Conservation (phyloP, 2,113 vertebrate species). For the Myotis davidii region DNA sequence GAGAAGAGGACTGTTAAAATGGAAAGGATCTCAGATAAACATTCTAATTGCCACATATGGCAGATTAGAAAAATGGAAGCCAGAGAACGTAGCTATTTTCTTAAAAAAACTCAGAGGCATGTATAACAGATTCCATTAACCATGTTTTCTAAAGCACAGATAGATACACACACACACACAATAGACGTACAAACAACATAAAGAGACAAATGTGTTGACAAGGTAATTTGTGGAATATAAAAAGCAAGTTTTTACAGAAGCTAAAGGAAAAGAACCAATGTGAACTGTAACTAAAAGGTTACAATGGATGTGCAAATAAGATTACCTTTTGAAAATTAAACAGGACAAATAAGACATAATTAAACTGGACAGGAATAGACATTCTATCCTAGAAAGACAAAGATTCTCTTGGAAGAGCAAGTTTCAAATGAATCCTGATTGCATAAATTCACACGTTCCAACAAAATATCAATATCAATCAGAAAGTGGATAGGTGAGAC, state of each 20-base stretch:
- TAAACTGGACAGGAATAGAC: background rate
- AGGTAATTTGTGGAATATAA: background rate
- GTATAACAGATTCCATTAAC: background rate
- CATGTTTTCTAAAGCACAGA: background rate
- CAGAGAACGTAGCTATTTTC: background rate
- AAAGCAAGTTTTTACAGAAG: background rate
- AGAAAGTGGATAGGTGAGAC: background rate
- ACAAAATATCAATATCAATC: slow-evolving; percentile 29
- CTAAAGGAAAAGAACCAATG: background rate
- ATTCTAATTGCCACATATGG: background rate
- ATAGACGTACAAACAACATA: background rate
- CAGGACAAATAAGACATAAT: background rate
- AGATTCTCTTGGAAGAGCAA: background rate
- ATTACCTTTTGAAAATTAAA: slow-evolving; percentile 1
- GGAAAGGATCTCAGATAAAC: background rate
- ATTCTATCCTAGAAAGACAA: background rate
- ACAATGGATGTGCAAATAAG: background rate
- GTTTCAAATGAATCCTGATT: background rate
- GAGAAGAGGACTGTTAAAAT: background rate
- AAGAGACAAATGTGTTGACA: background rate
- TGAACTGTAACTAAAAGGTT: background rate
- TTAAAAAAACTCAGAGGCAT: background rate
- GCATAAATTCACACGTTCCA: background rate
- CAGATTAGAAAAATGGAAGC: background rate
- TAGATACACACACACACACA: background rate